Conservation (phyloP, 2,113 vertebrate species). For the Gracilinanus agilis region DNA sequence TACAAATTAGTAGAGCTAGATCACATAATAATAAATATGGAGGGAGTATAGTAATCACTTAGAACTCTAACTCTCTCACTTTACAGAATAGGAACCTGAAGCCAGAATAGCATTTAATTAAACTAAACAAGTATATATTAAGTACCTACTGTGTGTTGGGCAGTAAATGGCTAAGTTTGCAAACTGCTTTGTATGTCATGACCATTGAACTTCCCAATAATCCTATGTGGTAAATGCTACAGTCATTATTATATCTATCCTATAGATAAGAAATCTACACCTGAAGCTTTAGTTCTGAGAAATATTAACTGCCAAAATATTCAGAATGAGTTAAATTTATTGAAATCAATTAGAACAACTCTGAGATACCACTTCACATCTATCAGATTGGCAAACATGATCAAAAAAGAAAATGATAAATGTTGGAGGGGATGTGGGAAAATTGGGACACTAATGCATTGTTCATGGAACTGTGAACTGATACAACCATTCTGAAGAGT, state of each 20-base stretch:
- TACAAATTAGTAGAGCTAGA: neutral
- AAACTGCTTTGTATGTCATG: neutral
- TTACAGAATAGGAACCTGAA: neutral
- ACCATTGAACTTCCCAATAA: neutral
- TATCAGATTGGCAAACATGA: no score
- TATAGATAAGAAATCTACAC: neutral
- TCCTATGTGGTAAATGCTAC: neutral
- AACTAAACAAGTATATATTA: neutral
- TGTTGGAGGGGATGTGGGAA: no score
- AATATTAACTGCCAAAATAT: slow-evolving; percentile 6
- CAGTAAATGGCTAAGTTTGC: neutral
- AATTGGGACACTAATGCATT: no score
- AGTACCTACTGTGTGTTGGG: neutral
- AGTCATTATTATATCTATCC: neutral
- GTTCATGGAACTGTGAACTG: no score
- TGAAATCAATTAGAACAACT: neutral
- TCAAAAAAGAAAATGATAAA: no score
- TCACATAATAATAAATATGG: neutral
- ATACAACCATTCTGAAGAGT: no score
- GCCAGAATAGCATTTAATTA: neutral
- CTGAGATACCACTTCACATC: no score
- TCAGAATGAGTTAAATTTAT: neutral
- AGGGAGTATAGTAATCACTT: neutral
- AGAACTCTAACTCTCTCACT: neutral
- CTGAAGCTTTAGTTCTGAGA: neutral